Evolutionary conservation across 1,140 invertebrate genomes (phyloP), one percentile per base, ranked within the genome.

Genomic region (Cyphomyrmex costatus): DNA sequence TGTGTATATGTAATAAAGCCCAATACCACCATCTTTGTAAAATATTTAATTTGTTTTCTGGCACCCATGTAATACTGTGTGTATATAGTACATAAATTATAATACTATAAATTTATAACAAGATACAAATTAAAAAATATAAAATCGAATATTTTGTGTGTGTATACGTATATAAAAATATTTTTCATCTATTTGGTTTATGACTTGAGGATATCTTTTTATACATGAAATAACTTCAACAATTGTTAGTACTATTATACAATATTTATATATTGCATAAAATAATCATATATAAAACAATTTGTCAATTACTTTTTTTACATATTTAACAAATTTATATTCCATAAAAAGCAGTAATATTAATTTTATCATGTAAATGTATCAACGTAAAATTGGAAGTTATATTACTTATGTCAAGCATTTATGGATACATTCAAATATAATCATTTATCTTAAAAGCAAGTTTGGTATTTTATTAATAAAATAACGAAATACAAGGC

Each of bases 401-500:
- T 12, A 46, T 51, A 46, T 36, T 14, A 30, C 2, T 46, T 49
- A 19, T 33, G 14, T 49, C 46, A 71, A 82, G 19, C 7, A 58
- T n/a, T 82, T 82, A 24, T 46, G 33, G 51, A 82, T 58, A 70
- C 5, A 56, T 21, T 66, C 46, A 73, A n/a, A 46, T 61, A 70
- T 27, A 89, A 61, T 36, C 56, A 49, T 86, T 60, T 24, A 24
- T 86, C 21, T 89, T 88, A 84, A 89, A 89, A 89, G 88, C 88
- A 89, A 89, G 88, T 82, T 74, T 89, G 84, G 46, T 73, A 73
- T 89, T 89, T 89, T 89, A 89, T 89, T 89, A 89, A 89, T 89
- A 89, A 89, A 89, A 89, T 89, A 89, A 89, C 73, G 79, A 89
- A 89, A 85, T 89, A 89, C 88, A 89, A 89, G 80, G 74, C 84